Evolutionary conservation across 2,888 invertebrate species (phyloP), one percentile per base, ranked within the genome.

Genomic region (Macropis europaea): DNA sequence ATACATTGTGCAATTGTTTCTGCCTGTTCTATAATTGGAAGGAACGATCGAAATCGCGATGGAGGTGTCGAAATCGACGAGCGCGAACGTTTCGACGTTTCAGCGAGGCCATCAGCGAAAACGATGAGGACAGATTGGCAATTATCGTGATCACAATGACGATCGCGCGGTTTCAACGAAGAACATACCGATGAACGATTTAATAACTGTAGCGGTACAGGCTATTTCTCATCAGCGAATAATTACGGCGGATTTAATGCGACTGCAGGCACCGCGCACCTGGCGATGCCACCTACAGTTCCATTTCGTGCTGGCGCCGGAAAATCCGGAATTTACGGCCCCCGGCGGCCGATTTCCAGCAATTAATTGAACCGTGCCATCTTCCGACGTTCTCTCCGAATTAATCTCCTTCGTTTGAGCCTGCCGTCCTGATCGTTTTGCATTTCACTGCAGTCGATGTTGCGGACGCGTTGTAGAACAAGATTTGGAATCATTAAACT

Each of bases 181-280:
- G 34, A 34, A 19, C 42, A 34, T n/a, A 7, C 43, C 66, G 62
- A 62, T 19, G 57, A 63, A 48, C 54, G 40, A 40, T 70, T 73
- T 67, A 74, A 57, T 66, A 71, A 75, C 53, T 43, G 43, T 57
- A 75, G 61, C 68, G 43, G 54, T 45, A 54, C 53, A 24, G 28
- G 42, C 43, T 34, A 30, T 73, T 62, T 60, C 64, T 73, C 73
- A 64, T 70, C 62, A 43, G 60, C 50, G 52, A 57, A 43, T 63
- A 73, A 73, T 77, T 57, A 45, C 45, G 26, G 38, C 17, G 42
- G 43, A 64, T 52, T 63, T 52, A 56, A 43, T 38, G 43, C 48
- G 53, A 71, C 57, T 57, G 52, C 48, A 15, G 36, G 48, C 32
- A 32, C 48, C 62, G 38, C n/a, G 26, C 38, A 48, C 17, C 45